These are phyloP conservation scores for Shinisaurus crocodilurus DNA, from an alignment of 2,113 vertebrate genomes.

Conservation along the genomic window DNA sequence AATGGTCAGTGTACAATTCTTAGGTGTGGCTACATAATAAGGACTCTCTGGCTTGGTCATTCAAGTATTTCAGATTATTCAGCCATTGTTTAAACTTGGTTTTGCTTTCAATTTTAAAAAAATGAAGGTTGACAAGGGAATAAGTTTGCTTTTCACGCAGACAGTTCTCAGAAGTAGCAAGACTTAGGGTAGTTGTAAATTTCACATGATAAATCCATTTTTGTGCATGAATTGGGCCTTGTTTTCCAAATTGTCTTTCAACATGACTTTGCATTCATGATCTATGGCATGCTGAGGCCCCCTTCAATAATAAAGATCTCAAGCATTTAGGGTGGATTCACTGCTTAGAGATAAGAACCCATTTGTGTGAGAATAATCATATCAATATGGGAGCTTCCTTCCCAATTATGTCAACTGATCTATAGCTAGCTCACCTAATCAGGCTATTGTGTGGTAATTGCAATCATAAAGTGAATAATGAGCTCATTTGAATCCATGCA, in stretches of 20 bases:
- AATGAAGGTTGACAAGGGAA: background rate
- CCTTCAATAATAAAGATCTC: background rate
- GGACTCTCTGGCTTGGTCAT: background rate
- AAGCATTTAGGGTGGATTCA: too few species aligned
- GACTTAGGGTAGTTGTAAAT: background rate
- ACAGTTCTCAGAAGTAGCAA: background rate
- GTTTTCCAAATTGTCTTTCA: background rate
- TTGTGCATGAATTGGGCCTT: background rate
- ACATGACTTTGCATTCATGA: background rate
- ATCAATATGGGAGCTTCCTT: too few species aligned
- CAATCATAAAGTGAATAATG: too few species aligned
- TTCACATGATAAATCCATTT: background rate
- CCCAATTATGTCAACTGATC: too few species aligned
- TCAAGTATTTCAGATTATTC: constrained; percentile 4
- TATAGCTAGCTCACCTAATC: too few species aligned
- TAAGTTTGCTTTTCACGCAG: background rate
- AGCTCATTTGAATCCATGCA: too few species aligned
- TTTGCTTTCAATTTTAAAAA: constrained; percentile 8
- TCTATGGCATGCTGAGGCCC: background rate
- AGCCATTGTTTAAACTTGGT: background rate
- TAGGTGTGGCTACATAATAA: background rate
- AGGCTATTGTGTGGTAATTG: too few species aligned
- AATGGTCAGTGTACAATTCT: background rate
- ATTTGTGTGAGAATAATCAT: too few species aligned
- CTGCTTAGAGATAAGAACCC: too few species aligned